These are phyloP conservation scores for Sphaeridia pumilis DNA, from an alignment of 2,888 invertebrate genomes.

Conservation along the genomic window DNA sequence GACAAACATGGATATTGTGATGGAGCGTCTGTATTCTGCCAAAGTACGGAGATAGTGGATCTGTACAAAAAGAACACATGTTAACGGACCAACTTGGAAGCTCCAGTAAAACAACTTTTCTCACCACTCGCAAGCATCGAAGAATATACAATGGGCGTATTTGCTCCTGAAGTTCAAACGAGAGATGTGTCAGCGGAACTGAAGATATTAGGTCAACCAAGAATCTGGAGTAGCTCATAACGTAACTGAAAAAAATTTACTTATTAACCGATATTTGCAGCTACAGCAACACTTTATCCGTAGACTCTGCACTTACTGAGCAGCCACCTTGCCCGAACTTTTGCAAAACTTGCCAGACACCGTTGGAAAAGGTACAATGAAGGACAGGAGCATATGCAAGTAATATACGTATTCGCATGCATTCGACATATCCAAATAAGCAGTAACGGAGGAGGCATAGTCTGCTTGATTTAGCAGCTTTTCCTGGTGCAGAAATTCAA, in stretches of 20 bases:
- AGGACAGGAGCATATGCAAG: conserved; percentile 16
- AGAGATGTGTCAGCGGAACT: conserved; percentile 17
- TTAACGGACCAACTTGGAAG: too few species aligned
- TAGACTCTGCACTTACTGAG: too few species aligned
- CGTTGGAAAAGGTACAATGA: conserved; percentile 21
- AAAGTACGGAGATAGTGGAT: conserved; percentile 20
- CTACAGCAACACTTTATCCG: too few species aligned
- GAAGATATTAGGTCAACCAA: conserved; percentile 19
- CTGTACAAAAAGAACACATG: conserved; percentile 10
- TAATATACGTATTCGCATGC: conserved; percentile 18
- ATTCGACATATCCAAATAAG: too few species aligned
- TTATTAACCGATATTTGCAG: too few species aligned
- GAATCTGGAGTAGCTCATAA: conserved; percentile 17
- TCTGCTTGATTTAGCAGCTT: too few species aligned
- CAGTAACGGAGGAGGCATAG: too few species aligned
- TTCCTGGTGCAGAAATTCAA: not conserved
- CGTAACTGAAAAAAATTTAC: conserved; percentile 18
- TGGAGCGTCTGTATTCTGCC: conserved; percentile 18
- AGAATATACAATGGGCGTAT: conserved; percentile 3
- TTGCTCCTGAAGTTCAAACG: too few species aligned
- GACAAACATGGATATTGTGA: conserved; percentile 23
- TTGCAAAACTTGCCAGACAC: conserved; percentile 23
- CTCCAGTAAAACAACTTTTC: not conserved
- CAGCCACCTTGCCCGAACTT: conserved; percentile 8
- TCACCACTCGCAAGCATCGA: conserved; percentile 14